These are phyloP conservation scores for Spinus pinus DNA, from an alignment of 2,797 vertebrate genomes.

Conservation along the genomic window DNA sequence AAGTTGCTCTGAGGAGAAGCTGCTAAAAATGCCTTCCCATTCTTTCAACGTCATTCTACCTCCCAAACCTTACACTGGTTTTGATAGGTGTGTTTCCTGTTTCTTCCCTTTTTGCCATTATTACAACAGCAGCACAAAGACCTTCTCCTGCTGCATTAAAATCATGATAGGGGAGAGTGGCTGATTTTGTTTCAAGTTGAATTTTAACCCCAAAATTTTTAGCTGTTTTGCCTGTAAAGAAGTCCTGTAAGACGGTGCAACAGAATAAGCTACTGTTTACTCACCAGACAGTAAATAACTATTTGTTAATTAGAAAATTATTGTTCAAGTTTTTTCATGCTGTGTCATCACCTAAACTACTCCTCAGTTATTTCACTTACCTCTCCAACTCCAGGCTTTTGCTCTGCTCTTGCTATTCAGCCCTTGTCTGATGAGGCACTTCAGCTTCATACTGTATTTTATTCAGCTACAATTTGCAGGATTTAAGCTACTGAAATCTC, in stretches of 20 bases:
- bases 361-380: neutral
- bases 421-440: neutral
- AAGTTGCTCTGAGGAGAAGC: neutral
- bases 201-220: neutral
- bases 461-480: neutral
- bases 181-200: neutral
- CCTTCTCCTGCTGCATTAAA: neutral
- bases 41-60: neutral
- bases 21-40: neutral
- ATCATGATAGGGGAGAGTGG: neutral
- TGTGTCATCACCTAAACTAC: neutral
- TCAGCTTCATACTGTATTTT: neutral
- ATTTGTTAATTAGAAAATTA: neutral
- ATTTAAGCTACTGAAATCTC: slow-evolving; percentile 22
- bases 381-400: neutral
- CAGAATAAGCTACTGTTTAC: neutral
- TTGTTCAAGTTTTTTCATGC: neutral
- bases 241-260: neutral
- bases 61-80: neutral
- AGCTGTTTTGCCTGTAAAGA: neutral
- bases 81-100: fast-evolving
- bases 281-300: neutral
- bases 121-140: neutral
- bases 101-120: neutral
- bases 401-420: neutral